phyloP scores from a whole-genome alignment of 2,113 vertebrate species.

The Pituophis catenifer region DNA sequence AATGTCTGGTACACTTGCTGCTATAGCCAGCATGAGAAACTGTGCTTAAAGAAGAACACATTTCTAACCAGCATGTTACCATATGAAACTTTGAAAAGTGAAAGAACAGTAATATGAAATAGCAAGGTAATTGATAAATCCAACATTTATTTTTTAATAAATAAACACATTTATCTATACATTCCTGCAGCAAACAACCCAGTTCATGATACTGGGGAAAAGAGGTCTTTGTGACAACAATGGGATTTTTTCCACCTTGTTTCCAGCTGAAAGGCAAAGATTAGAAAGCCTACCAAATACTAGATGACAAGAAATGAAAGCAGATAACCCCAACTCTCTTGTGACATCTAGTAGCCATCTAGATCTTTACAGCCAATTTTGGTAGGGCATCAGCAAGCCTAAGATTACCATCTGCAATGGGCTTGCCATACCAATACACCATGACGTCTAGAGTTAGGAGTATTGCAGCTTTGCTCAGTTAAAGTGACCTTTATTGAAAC shows the following conservation, averaged over 20 bases:
- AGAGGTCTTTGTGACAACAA: neutral
- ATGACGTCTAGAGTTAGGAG: neutral
- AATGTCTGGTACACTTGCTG: neutral
- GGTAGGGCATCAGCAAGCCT: neutral
- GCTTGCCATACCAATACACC: neutral
- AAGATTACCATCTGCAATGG: neutral
- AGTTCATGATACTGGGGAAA: neutral
- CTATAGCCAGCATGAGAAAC: neutral
- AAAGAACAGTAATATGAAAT: neutral
- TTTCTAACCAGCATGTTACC: neutral
- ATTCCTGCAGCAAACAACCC: neutral
- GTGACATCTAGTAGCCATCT: neutral
- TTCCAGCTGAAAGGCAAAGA: neutral
- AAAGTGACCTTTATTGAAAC: neutral
- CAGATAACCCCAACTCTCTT: neutral
- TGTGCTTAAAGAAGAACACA: fast-evolving
- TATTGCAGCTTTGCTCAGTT: neutral
- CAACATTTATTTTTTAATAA: neutral
- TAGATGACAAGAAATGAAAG: neutral
- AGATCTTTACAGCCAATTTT: neutral
- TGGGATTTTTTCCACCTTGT: neutral
- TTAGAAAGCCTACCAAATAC: neutral
- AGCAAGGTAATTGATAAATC: neutral
- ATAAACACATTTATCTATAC: neutral
- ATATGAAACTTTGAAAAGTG: neutral